phyloP scores from a whole-genome alignment of 2,797 vertebrate genomes.

The Poeciliopsis gracilis region DNA sequence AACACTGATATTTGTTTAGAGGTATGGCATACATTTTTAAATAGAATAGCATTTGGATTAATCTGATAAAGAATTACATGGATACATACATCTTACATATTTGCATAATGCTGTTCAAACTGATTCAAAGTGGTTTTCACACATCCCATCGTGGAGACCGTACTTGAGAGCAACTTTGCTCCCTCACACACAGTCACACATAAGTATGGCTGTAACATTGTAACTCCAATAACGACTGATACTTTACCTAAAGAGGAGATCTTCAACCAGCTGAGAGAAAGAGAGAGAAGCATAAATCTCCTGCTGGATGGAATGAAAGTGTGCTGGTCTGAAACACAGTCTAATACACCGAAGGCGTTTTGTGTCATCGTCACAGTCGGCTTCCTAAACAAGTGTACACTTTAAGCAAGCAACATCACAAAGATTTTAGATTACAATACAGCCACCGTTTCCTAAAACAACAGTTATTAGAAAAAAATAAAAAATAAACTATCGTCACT shows the following conservation, averaged over 20 bases:
- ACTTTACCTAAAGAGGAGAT: constrained; percentile 35
- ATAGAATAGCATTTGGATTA: constrained; percentile 78
- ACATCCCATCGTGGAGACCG: constrained; percentile 12
- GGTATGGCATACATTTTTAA: constrained; percentile 78
- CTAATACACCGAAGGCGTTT: constrained; percentile 30
- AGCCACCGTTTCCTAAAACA: constrained; percentile 25
- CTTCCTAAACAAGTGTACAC: constrained; percentile 49
- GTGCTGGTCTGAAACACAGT: constrained; percentile 26
- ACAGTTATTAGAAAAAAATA: constrained; percentile 28
- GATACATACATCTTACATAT: constrained; percentile 75
- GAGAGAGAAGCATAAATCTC: constrained; percentile 14
- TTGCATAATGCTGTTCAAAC: constrained; percentile 70
- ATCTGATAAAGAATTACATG: constrained; percentile 73
- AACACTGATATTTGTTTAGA: constrained; percentile 73
- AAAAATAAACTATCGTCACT: constrained; percentile 27
- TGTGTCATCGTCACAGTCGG: constrained; percentile 51
- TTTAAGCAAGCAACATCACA: constrained; percentile 43
- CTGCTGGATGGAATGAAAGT: constrained; percentile 52
- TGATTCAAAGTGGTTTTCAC: constrained; percentile 62
- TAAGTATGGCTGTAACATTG: constrained; percentile 65
- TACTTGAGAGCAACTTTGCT: neutral
- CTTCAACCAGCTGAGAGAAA: constrained; percentile 18
- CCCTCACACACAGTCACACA: neutral
- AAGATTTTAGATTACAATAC: constrained; percentile 49
- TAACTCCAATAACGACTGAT: constrained; percentile 45